Conservation (phyloP, 2,888 invertebrate species). For the Drosophila peninsularis region DNA sequence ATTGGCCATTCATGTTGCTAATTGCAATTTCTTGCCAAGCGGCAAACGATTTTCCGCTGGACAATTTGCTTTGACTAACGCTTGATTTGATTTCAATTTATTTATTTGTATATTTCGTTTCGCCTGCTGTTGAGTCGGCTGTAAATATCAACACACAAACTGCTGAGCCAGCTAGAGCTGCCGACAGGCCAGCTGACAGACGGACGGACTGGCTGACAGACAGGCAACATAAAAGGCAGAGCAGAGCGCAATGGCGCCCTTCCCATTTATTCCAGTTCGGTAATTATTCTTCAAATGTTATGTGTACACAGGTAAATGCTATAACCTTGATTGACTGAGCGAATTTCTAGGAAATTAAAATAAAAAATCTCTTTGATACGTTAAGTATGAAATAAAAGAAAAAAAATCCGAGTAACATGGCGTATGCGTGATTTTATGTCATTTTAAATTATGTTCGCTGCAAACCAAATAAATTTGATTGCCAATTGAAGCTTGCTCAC, state of each 20-base stretch:
- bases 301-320: slow-evolving; percentile 28
- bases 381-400: neutral
- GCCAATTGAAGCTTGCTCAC: neutral
- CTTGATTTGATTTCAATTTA: slow-evolving; percentile 56
- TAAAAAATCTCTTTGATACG: slow-evolving; percentile 16
- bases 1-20: slow-evolving; percentile 69
- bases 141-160: slow-evolving; percentile 36
- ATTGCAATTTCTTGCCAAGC: slow-evolving; percentile 58
- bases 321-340: slow-evolving; percentile 13
- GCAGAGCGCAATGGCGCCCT: neutral
- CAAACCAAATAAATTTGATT: neutral
- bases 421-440: slow-evolving; percentile 9
- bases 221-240: slow-evolving; percentile 10
- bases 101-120: slow-evolving; percentile 50
- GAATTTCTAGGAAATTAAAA: slow-evolving; percentile 17
- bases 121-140: slow-evolving; percentile 38
- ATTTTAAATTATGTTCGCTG: neutral
- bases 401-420: neutral
- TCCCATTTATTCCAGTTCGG: slow-evolving; percentile 12
- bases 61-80: slow-evolving; percentile 40
- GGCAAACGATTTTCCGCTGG: slow-evolving; percentile 21
- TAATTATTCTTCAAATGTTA: slow-evolving; percentile 33
- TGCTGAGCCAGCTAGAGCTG: slow-evolving; percentile 17
- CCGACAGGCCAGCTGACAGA: slow-evolving; percentile 1
- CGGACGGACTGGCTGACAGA: neutral